Evolutionary conservation across 2,888 invertebrate species (phyloP).

Genomic region (Bellardia pandia): DNA sequence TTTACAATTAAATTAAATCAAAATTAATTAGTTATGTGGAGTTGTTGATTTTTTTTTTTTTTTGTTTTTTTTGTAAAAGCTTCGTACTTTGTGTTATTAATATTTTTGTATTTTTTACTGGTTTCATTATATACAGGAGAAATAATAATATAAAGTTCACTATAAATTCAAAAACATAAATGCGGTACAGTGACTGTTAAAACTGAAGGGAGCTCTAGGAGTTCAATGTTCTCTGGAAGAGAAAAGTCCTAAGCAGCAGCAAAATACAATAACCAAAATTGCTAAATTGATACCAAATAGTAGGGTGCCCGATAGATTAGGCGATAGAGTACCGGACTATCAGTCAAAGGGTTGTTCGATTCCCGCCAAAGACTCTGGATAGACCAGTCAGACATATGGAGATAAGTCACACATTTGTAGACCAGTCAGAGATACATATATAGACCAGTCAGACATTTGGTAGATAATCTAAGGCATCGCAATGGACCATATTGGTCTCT

Average conservation of each 20-base stretch:
- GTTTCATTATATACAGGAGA: background rate
- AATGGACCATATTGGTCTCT: no score
- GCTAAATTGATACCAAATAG: no score
- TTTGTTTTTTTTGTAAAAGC: background rate
- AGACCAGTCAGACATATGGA: no score
- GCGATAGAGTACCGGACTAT: no score
- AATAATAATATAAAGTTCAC: background rate
- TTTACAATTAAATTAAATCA: slow-evolving; percentile 57
- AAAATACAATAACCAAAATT: no score
- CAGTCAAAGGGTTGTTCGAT: no score
- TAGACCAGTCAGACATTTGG: no score
- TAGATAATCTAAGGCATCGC: no score
- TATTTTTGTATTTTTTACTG: slow-evolving; percentile 3
- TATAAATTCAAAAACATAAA: background rate
- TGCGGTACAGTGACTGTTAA: background rate
- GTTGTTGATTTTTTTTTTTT: background rate
- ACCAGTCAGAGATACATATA: no score
- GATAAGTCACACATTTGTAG: no score
- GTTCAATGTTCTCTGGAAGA: background rate
- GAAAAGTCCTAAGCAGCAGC: background rate
- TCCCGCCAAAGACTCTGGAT: no score
- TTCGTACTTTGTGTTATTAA: slow-evolving; percentile 15
- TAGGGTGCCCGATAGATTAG: no score
- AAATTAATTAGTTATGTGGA: slow-evolving; percentile 56
- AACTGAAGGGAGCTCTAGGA: background rate